These are phyloP conservation scores for Caerostris extrusa DNA, from an alignment of 1,140 invertebrate species.

Conservation along the genomic window DNA sequence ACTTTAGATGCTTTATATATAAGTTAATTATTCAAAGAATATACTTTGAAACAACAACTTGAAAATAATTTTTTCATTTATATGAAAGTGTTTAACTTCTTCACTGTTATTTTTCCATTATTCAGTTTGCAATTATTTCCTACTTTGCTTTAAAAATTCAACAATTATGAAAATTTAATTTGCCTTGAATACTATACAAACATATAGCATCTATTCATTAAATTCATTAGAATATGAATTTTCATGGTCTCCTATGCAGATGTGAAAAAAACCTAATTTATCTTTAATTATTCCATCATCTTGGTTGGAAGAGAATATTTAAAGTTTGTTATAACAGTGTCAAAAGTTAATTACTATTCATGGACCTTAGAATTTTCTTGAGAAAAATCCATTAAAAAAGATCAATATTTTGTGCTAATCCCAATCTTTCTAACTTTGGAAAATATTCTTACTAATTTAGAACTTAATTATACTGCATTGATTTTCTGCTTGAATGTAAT, in stretches of 20 bases:
- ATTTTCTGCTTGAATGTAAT: slow-evolving; percentile 6
- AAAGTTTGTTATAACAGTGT: neutral
- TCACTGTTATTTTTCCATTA: neutral
- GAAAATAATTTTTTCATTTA: too few species aligned
- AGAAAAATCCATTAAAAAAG: neutral
- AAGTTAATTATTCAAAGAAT: too few species aligned
- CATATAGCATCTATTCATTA: neutral
- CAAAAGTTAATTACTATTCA: slow-evolving; percentile 12
- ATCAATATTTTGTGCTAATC: neutral
- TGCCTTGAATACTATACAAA: neutral
- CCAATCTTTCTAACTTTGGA: neutral
- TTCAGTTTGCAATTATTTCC: neutral
- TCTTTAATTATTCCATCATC: neutral
- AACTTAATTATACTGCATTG: neutral
- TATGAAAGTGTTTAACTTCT: neutral
- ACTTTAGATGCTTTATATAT: too few species aligned
- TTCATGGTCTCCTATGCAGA: neutral
- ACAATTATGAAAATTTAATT: neutral
- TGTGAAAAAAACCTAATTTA: neutral
- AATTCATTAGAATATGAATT: neutral
- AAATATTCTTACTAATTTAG: neutral
- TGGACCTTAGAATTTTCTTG: neutral
- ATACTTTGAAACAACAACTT: too few species aligned
- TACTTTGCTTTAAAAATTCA: neutral
- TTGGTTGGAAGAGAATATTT: neutral